Evolutionary conservation across 2,888 invertebrate species (phyloP).

Genomic region (Noctua janthina): DNA sequence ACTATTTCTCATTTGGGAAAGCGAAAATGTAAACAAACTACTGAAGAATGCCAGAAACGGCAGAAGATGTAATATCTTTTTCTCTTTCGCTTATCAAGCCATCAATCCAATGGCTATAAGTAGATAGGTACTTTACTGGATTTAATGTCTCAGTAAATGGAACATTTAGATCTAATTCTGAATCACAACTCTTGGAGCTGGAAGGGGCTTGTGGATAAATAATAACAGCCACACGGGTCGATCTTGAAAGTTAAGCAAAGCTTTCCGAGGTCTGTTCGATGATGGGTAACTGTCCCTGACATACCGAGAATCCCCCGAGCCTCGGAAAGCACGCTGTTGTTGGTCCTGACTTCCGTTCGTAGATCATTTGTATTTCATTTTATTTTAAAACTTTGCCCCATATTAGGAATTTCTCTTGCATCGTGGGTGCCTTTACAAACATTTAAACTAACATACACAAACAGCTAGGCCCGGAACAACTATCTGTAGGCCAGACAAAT

Average conservation of each 20-base stretch:
- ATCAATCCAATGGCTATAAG: not conserved
- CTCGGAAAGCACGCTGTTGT: not conserved
- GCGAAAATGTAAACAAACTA: conserved; percentile 28
- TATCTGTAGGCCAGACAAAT: no score
- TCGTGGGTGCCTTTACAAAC: no score
- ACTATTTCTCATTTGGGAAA: conserved; percentile 7
- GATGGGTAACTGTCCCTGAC: not conserved
- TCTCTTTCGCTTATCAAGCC: not conserved
- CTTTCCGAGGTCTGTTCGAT: not conserved
- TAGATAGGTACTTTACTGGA: not conserved
- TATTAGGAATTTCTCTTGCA: no score
- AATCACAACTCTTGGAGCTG: not conserved
- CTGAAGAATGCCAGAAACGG: not conserved
- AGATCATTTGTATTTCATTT: no score
- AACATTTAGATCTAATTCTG: not conserved
- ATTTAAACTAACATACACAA: no score
- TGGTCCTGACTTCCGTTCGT: not conserved
- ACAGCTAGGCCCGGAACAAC: no score
- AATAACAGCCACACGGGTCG: not conserved
- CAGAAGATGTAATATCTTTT: not conserved
- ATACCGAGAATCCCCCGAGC: not conserved
- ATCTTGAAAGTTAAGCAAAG: not conserved
- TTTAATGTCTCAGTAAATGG: not conserved
- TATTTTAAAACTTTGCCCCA: no score
- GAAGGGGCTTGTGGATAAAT: not conserved